Base-by-base conservation (phyloP, 2,797 vertebrate species). In the Labeo calbasu region DNA sequence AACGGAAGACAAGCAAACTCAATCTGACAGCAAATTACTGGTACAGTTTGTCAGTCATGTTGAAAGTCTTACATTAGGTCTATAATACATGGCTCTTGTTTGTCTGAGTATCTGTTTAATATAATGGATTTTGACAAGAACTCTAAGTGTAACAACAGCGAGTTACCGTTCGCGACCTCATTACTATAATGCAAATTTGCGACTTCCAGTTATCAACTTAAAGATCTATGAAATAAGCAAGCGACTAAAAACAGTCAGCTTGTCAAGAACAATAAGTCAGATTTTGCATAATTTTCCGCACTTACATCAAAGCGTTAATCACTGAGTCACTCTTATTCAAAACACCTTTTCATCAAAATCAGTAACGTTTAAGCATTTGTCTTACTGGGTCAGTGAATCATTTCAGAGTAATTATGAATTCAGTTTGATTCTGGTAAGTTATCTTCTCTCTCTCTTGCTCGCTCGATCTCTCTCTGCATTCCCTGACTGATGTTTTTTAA, bases 401-500 rank as follows among this genome's bases (percentile, higher is more conserved):
- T 86, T 89, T 85, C 70, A 69, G 79, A 70, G 63, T 84, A 84
- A 84, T 86, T 88, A 88, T 70, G 50, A 88, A 88, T 86, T 86
- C 65, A 51, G 83, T 82, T 84, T 78, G 79, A 85, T 87, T 87
- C 88, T 90, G 86, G 91, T 88, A 86, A 87, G 83, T 55, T 79
- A 12, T 57, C 43, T 17, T 72, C 43, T 46, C 65, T n/a, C 75
- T 53, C 43, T 70, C 13, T 53, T 2, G 46, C 19, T 86, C 46
- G 15, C 53, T 69, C 23, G 63, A 51, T 66, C 10, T 66, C 19
- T 59, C 32, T n/a, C n/a, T 53, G 81, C 48, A 0, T 61, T 86
- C 43, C 25, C 83, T 73, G 80, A 86, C 53, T 75, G 75, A 83
- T 86, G 81, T 85, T 66, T 90, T 91, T 93, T 94, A 94, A 93